Percentiles rank a stretch among this genome's conserved stretches.
These are phyloP conservation scores for Drosophila truncata DNA, from an alignment of 1,140 invertebrate genomes.

Conservation along the genomic window DNA sequence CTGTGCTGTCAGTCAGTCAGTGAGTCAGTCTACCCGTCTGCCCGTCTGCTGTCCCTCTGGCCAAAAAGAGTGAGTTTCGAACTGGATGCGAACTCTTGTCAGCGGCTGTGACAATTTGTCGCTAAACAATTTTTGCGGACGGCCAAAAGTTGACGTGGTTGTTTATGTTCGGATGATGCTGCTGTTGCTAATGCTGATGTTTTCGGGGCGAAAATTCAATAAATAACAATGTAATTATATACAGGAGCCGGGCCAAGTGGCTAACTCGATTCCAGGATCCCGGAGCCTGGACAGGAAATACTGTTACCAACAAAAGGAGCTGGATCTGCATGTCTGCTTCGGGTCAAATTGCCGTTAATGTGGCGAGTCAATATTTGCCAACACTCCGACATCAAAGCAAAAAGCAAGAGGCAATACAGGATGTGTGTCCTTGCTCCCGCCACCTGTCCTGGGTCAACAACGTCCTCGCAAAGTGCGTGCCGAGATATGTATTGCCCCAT, in stretches of 20 bases:
- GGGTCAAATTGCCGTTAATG: slow-evolving; percentile 67
- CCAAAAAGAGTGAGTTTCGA: slow-evolving; percentile 24
- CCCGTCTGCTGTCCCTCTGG: neutral
- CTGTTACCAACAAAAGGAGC: slow-evolving; percentile 35
- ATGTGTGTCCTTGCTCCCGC: slow-evolving; percentile 53
- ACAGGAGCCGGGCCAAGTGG: slow-evolving; percentile 46
- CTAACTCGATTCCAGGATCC: slow-evolving; percentile 47
- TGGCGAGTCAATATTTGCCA: slow-evolving; percentile 67
- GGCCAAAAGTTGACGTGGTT: slow-evolving; percentile 60
- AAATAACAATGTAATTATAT: slow-evolving; percentile 83
- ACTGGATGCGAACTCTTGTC: slow-evolving; percentile 56
- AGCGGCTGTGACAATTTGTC: slow-evolving; percentile 79
- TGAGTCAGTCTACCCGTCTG: neutral
- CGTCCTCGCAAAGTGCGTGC: slow-evolving; percentile 27
- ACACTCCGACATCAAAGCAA: slow-evolving; percentile 69
- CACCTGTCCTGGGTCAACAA: slow-evolving; percentile 61
- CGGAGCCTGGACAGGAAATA: slow-evolving; percentile 16
- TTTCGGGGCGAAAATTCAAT: slow-evolving; percentile 70
- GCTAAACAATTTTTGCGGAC: slow-evolving; percentile 72
- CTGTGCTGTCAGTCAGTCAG: slow-evolving; percentile 28
- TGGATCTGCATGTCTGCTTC: slow-evolving; percentile 44
- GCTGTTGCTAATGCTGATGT: slow-evolving; percentile 4
- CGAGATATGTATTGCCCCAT: slow-evolving; percentile 26
- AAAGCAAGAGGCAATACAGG: slow-evolving; percentile 25
- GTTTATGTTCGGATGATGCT: slow-evolving; percentile 35